A percentile compares a stretch with the other conserved stretches of the same genome.
phyloP scores from a whole-genome alignment of 2,888 invertebrate species.

The Drosophila rubida region DNA sequence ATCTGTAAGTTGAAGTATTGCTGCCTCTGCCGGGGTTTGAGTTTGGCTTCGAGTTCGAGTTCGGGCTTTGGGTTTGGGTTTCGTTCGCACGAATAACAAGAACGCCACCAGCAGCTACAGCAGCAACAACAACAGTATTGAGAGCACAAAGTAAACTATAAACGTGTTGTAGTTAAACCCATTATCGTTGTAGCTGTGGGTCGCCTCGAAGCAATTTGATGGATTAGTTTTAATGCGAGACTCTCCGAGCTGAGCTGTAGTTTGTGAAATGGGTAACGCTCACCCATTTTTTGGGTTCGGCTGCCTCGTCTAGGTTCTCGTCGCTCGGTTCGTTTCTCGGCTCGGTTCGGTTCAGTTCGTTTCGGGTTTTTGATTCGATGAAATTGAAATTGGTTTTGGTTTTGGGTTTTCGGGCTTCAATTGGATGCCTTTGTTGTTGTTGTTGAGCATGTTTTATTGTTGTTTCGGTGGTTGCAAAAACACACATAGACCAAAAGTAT shows the following conservation, averaged over 20 bases:
- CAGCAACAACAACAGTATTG: conserved; percentile 22
- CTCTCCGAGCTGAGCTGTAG: conserved; percentile 26
- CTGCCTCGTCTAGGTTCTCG: conserved; percentile 2
- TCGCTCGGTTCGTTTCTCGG: conserved; percentile 31
- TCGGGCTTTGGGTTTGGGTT: conserved; percentile 10
- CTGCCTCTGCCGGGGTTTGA: conserved; percentile 52
- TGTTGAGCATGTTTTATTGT: conserved; percentile 20
- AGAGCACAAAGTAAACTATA: conserved; percentile 41
- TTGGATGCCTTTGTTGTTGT: conserved; percentile 21
- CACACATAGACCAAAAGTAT: conserved; percentile 30
- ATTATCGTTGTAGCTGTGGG: conserved; percentile 71
- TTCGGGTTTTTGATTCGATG: conserved; percentile 17
- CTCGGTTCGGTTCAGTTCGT: conserved; percentile 10
- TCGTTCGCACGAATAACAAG: conserved; percentile 52
- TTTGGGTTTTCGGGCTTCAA: conserved; percentile 9
- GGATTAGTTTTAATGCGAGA: conserved; percentile 74
- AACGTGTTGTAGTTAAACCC: conserved; percentile 68
- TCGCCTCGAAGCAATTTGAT: conserved; percentile 72
- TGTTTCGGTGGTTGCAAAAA: conserved; percentile 69
- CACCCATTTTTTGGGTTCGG: conserved; percentile 42
- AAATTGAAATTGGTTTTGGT: conserved; percentile 23
- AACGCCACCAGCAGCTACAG: conserved; percentile 28
- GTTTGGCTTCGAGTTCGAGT: conserved; percentile 13
- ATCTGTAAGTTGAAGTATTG: conserved; percentile 73
- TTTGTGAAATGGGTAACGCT: conserved; percentile 62